Evolutionary conservation across 1,140 invertebrate species (phyloP).

Genomic region (Anthonomus grandis): DNA sequence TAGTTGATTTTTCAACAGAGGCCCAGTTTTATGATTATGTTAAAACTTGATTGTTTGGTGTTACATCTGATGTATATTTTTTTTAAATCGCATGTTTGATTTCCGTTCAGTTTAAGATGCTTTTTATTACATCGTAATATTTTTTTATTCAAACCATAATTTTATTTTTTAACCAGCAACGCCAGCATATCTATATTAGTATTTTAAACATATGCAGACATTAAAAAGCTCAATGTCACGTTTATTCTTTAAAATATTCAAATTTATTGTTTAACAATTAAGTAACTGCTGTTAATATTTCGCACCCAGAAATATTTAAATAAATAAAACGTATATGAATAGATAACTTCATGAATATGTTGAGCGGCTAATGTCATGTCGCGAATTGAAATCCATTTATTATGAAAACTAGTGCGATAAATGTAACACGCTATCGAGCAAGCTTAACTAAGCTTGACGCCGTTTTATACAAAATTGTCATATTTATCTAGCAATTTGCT

Average conservation of each 20-base stretch:
- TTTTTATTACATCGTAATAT: not conserved
- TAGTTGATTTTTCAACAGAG: constrained; percentile 6
- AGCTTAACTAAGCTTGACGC: constrained; percentile 18
- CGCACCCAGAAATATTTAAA: too few species aligned
- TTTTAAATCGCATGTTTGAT: constrained; percentile 7
- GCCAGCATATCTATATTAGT: too few species aligned
- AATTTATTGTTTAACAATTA: too few species aligned
- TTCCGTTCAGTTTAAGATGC: not conserved
- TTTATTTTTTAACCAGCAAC: too few species aligned
- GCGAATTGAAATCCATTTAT: constrained; percentile 23
- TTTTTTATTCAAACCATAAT: too few species aligned
- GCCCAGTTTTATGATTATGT: constrained; percentile 9
- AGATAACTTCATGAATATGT: too few species aligned
- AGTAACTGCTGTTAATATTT: too few species aligned
- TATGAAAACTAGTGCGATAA: constrained; percentile 20
- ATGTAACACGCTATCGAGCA: constrained; percentile 5
- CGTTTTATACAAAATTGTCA: constrained; percentile 19
- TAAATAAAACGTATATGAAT: too few species aligned
- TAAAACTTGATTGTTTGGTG: constrained; percentile 11
- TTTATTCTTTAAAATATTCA: too few species aligned
- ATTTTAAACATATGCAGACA: too few species aligned
- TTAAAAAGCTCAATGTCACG: too few species aligned
- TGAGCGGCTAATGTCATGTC: constrained; percentile 15
- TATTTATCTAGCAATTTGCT: constrained; percentile 12
- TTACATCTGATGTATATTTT: constrained; percentile 8